Conservation (phyloP, 1,140 invertebrate species). For the Lepidotrigona ventralis region DNA sequence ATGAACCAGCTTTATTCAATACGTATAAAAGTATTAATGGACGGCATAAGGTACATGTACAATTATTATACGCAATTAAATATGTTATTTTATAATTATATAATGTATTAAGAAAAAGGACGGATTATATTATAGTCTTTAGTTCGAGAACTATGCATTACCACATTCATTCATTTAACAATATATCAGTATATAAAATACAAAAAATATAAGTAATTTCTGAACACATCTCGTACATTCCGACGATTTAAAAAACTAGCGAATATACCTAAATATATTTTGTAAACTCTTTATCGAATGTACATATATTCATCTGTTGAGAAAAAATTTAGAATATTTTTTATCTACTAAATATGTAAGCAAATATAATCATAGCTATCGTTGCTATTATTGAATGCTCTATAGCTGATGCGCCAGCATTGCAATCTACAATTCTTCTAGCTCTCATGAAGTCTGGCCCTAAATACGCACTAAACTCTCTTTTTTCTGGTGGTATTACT, state of each 20-base stretch:
- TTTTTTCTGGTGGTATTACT: constrained; percentile 83
- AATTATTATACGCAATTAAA: constrained; percentile 32
- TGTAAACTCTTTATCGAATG: constrained; percentile 24
- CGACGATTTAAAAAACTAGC: neutral
- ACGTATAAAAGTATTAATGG: constrained; percentile 52
- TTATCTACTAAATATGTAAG: constrained; percentile 64
- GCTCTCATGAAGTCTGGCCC: constrained; percentile 89
- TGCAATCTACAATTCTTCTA: constrained; percentile 88
- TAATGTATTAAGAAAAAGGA: constrained; percentile 44
- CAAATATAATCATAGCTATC: constrained; percentile 58
- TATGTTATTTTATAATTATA: constrained; percentile 23
- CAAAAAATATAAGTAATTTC: neutral
- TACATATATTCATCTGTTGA: neutral
- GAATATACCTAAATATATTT: neutral
- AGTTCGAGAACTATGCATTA: constrained; percentile 9
- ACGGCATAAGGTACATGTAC: constrained; percentile 44
- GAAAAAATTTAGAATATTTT: neutral
- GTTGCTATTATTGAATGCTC: constrained; percentile 67
- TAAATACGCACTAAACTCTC: constrained; percentile 86
- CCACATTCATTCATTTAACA: constrained; percentile 14
- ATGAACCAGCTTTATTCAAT: constrained; percentile 41
- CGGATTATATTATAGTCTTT: constrained; percentile 44
- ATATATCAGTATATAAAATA: neutral
- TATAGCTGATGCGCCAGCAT: constrained; percentile 79
- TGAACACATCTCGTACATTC: constrained; percentile 2